These are phyloP conservation scores for Polylopha cassiicola DNA, from an alignment of 2,888 invertebrate species.

Conservation along the genomic window DNA sequence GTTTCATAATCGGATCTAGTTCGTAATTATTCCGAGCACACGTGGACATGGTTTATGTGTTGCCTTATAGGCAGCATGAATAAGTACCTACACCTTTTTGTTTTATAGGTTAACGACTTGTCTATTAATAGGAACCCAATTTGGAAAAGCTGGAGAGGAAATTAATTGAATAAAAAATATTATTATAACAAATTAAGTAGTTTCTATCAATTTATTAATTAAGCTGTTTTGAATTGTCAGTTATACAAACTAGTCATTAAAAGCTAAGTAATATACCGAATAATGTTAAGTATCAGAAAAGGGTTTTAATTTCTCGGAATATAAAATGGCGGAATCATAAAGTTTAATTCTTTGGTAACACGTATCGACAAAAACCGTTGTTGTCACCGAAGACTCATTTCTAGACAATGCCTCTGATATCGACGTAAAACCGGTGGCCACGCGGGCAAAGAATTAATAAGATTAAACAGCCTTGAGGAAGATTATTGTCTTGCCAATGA, in stretches of 20 bases:
- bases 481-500: constrained; percentile 6
- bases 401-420: constrained; percentile 47
- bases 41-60: constrained; percentile 65
- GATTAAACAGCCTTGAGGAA: constrained; percentile 10
- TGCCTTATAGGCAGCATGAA: constrained; percentile 48
- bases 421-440: constrained; percentile 60
- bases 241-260: too few relatives aligned
- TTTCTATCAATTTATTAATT: too few relatives aligned
- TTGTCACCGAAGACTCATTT: constrained; percentile 47
- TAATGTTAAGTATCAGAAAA: too few relatives aligned
- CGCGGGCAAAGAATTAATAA: constrained; percentile 10
- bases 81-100: constrained; percentile 45
- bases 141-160: too few relatives aligned
- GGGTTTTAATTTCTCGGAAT: too few relatives aligned
- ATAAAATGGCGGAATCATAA: constrained; percentile 46
- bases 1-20: constrained; percentile 40
- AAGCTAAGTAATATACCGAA: too few relatives aligned
- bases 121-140: constrained; percentile 53
- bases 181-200: too few relatives aligned
- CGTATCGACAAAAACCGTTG: constrained; percentile 48
- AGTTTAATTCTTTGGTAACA: constrained; percentile 47
- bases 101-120: constrained; percentile 68
- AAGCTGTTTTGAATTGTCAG: too few relatives aligned
- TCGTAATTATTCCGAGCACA: constrained; percentile 70
- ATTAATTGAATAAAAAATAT: too few relatives aligned